Conservation (phyloP, 2,113 vertebrate genomes). For the Capra hircus region DNA sequence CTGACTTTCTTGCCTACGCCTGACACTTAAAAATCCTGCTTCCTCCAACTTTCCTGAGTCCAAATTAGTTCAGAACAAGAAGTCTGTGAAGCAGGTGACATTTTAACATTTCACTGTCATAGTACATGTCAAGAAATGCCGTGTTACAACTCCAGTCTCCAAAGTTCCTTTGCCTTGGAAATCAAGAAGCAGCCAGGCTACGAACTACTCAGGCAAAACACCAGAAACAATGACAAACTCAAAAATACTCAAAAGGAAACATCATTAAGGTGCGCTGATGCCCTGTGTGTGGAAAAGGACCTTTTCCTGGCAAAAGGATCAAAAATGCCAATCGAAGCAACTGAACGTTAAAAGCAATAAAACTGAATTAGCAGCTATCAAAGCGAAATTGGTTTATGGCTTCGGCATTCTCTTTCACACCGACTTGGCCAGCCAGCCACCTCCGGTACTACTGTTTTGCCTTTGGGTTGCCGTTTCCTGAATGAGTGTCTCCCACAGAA, state of each 20-base stretch:
- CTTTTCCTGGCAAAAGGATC: not conserved
- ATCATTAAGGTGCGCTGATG: not conserved
- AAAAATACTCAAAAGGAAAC: not conserved
- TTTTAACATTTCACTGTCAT: not conserved
- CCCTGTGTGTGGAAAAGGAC: not conserved
- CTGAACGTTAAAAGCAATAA: conserved; percentile 19
- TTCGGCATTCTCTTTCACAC: not conserved
- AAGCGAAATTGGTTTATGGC: not conserved
- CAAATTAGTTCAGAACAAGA: conserved; percentile 14
- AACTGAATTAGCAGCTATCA: conserved; percentile 17
- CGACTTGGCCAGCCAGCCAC: not conserved
- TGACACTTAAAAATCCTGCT: conserved; percentile 26
- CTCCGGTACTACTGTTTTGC: not conserved
- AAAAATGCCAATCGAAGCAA: not conserved
- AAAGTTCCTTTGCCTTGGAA: not conserved
- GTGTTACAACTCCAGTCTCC: not conserved
- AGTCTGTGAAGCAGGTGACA: conserved; percentile 35
- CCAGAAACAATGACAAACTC: not conserved
- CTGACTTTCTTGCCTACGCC: not conserved
- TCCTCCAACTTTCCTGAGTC: conserved; percentile 31
- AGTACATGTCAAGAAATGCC: not conserved
- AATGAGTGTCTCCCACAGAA: not conserved
- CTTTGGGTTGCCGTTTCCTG: not conserved
- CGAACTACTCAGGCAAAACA: not conserved
- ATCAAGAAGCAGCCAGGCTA: not conserved